These are phyloP conservation scores for Nephrocerus scutellatus DNA, from an alignment of 2,888 invertebrate genomes.

Conservation along the genomic window DNA sequence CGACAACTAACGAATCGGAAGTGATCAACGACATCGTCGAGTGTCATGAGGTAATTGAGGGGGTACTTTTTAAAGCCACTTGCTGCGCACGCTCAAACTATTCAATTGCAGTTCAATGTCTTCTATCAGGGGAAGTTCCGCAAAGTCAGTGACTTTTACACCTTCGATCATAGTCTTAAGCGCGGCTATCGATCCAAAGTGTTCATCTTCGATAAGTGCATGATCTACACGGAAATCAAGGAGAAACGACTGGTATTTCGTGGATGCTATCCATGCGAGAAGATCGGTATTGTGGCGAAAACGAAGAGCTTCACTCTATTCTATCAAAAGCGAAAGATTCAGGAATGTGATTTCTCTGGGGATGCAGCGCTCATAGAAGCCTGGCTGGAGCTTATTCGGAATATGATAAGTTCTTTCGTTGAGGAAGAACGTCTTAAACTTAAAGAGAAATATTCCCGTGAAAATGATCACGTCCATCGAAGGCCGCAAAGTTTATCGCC, in stretches of 20 bases:
- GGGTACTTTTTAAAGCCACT: slow-evolving; percentile 1
- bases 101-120: slow-evolving; percentile 43
- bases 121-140: slow-evolving; percentile 45
- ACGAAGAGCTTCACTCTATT: slow-evolving; percentile 40
- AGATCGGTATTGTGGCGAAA: slow-evolving; percentile 40
- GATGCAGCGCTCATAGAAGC: slow-evolving; percentile 34
- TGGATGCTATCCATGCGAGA: slow-evolving; percentile 45
- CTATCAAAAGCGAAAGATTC: slow-evolving; percentile 42
- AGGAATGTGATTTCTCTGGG: slow-evolving; percentile 43
- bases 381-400: slow-evolving; percentile 42
- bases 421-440: slow-evolving; percentile 40
- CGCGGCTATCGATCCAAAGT: slow-evolving; percentile 42
- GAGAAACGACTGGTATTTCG: slow-evolving; percentile 42
- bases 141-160: slow-evolving; percentile 42
- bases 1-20: slow-evolving; percentile 45
- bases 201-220: slow-evolving; percentile 46
- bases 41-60: slow-evolving; percentile 41
- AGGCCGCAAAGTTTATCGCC: slow-evolving; percentile 39
- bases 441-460: slow-evolving; percentile 37
- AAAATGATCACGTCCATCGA: slow-evolving; percentile 38
- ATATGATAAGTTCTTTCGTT: slow-evolving; percentile 40
- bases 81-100: not conserved
- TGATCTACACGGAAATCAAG: slow-evolving; percentile 45
- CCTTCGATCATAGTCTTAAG: slow-evolving; percentile 37
- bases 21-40: slow-evolving; percentile 44